These are phyloP conservation scores for Polyommatus iphigenia DNA, from an alignment of 2,888 invertebrate genomes.

Conservation along the genomic window DNA sequence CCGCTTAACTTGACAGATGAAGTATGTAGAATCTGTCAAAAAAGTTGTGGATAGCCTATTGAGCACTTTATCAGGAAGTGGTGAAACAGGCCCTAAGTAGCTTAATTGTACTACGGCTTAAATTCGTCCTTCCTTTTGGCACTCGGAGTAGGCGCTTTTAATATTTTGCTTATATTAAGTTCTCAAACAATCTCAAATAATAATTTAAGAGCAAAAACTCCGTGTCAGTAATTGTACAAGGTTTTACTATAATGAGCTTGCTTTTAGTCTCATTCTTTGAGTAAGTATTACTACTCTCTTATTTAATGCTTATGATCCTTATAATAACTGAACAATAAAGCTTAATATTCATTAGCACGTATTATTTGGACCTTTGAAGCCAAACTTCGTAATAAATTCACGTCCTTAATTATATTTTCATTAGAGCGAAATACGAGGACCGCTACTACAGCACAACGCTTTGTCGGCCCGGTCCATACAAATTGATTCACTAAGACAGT, in stretches of 20 bases:
- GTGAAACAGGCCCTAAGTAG: too few relatives aligned
- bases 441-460: background rate
- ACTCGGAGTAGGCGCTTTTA: background rate
- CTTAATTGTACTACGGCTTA: too few relatives aligned
- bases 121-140: too few relatives aligned
- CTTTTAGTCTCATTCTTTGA: background rate
- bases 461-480: background rate
- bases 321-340: background rate
- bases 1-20: too few relatives aligned
- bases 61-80: too few relatives aligned
- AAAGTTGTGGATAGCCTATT: too few relatives aligned
- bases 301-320: background rate
- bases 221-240: background rate
- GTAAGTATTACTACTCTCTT: background rate
- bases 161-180: background rate
- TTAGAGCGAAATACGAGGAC: background rate
- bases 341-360: background rate
- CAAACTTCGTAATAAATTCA: conserved; percentile 6
- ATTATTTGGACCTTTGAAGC: background rate
- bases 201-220: too few relatives aligned
- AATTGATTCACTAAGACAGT: background rate
- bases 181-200: too few relatives aligned
- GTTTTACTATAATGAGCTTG: background rate
- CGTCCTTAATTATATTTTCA: conserved; percentile 21
- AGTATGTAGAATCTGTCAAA: too few relatives aligned